Conservation (phyloP, 2,113 vertebrate genomes). For the Spilogale gracilis region DNA sequence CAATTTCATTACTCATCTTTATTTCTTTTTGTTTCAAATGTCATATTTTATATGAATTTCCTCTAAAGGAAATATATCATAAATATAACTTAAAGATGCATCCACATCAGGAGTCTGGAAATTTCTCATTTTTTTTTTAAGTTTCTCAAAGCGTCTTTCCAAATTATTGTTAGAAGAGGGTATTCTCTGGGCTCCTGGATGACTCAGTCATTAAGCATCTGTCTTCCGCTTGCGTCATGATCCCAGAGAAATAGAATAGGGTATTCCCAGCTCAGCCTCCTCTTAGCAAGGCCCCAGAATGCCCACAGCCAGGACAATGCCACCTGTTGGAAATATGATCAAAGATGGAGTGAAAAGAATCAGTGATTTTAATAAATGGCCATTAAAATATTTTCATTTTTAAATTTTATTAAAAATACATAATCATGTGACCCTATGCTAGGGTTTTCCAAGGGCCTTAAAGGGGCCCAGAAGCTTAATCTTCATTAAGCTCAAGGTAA, state of each 20-base stretch:
- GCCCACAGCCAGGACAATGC: background rate
- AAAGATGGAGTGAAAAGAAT: constrained; percentile 9
- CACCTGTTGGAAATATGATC: background rate
- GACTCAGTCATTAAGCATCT: too few species aligned
- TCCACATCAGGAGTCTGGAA: background rate
- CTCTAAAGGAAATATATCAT: background rate
- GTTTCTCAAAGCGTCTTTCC: background rate
- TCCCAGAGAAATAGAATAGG: background rate
- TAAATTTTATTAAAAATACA: background rate
- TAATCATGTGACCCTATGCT: background rate
- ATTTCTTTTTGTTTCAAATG: background rate
- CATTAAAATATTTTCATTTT: background rate
- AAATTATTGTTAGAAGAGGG: background rate
- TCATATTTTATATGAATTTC: background rate
- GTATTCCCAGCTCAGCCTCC: background rate
- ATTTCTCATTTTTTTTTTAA: background rate
- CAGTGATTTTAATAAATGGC: background rate
- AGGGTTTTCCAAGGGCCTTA: background rate
- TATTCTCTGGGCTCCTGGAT: background rate
- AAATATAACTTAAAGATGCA: background rate
- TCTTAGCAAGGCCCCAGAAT: background rate
- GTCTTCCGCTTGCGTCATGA: too few species aligned
- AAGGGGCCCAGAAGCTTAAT: background rate
- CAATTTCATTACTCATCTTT: background rate
- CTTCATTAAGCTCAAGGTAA: background rate